Conservation (phyloP, 2,113 vertebrate genomes). For the Engraulis encrasicolus region DNA sequence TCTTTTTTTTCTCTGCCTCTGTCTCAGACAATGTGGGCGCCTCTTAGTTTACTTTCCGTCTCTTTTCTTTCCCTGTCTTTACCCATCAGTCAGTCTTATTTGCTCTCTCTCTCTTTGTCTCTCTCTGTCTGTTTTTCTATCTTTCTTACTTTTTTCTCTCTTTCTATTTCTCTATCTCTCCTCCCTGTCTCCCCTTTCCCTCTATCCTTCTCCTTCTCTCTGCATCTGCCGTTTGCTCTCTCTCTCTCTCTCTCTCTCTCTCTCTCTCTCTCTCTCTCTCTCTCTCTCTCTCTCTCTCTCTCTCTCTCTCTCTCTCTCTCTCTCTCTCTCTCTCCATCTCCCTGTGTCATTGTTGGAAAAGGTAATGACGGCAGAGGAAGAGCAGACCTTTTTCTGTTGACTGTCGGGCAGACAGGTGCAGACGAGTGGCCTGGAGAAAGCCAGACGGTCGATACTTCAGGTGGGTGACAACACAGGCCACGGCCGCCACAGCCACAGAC, state of each 20-base stretch:
- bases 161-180: background rate
- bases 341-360: slow-evolving; percentile 6
- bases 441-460: slow-evolving; percentile 29
- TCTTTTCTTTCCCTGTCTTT: no score
- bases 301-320: background rate
- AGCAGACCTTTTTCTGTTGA: slow-evolving; percentile 10
- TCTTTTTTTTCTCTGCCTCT: no score
- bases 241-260: no score
- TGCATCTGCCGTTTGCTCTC: background rate
- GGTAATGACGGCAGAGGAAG: slow-evolving; percentile 4
- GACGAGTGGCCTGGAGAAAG: background rate
- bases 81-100: no score
- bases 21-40: no score
- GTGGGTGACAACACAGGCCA: background rate
- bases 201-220: no score
- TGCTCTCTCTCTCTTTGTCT: background rate
- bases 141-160: no score
- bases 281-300: slow-evolving; percentile 21
- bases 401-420: slow-evolving; percentile 3
- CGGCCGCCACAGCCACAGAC: background rate
- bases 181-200: background rate
- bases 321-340: background rate
- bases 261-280: background rate
- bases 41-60: no score
- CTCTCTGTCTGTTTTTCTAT: background rate